Evolutionary conservation across 2,888 invertebrate genomes (phyloP).

Genomic region (Eristalis pertinax): DNA sequence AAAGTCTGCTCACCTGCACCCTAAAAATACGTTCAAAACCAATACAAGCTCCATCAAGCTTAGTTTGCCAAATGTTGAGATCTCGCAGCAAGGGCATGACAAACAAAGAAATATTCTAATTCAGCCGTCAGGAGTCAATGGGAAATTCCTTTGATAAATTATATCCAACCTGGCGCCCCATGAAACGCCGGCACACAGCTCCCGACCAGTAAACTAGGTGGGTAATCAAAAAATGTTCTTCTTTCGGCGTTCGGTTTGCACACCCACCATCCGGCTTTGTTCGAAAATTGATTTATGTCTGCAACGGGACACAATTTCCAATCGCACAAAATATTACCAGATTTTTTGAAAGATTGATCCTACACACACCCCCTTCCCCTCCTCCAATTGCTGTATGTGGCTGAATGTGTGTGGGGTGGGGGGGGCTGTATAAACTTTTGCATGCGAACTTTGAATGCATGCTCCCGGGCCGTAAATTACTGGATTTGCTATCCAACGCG

Average conservation of each 20-base stretch:
- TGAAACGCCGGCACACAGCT: background rate
- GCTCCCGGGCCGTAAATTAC: constrained; percentile 57
- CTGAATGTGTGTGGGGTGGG: background rate
- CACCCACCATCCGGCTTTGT: constrained; percentile 32
- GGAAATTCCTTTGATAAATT: constrained; percentile 59
- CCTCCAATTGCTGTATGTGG: background rate
- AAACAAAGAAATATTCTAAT: constrained; percentile 66
- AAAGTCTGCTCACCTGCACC: background rate
- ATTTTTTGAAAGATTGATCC: constrained; percentile 71
- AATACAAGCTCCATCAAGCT: background rate
- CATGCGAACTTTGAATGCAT: constrained; percentile 54
- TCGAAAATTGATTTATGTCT: constrained; percentile 68
- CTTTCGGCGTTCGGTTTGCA: background rate
- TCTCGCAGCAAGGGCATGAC: constrained; percentile 41
- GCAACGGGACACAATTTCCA: constrained; percentile 70
- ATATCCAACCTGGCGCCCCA: constrained; percentile 26
- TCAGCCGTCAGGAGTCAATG: constrained; percentile 66
- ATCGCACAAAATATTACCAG: constrained; percentile 66
- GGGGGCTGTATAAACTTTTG: constrained; percentile 15
- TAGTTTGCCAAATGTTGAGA: background rate
- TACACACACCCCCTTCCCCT: background rate
- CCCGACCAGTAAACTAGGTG: constrained; percentile 16
- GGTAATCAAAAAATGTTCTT: constrained; percentile 64
- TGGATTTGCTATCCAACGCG: constrained; percentile 28
- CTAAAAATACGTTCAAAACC: background rate